Percentiles rank a stretch among this genome's conserved stretches.
phyloP scores from a whole-genome alignment of 2,888 invertebrate species.

The Drosophila peninsularis region DNA sequence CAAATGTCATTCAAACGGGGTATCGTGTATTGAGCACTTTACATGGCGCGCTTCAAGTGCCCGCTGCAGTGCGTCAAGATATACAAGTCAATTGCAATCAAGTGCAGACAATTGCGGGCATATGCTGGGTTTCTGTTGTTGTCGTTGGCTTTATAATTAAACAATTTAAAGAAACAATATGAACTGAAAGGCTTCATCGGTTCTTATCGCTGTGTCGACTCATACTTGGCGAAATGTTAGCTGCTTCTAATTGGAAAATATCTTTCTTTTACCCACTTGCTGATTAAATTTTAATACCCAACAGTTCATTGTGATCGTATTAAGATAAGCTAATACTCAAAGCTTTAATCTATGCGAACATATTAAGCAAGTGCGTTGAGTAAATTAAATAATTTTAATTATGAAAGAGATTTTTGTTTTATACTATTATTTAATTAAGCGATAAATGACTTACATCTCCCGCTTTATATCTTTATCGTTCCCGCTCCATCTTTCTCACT shows the following conservation, averaged over 20 bases:
- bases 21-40: conserved; percentile 8
- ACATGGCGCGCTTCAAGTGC: conserved; percentile 10
- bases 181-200: conserved; percentile 13
- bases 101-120: conserved; percentile 1
- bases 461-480: background rate
- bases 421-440: background rate
- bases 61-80: conserved; percentile 25
- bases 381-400: background rate
- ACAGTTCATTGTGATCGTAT: background rate
- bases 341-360: background rate
- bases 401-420: background rate
- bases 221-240: background rate
- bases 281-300: conserved; percentile 13
- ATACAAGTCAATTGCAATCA: conserved; percentile 27
- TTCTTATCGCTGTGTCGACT: conserved; percentile 10
- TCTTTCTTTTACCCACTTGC: conserved; percentile 10
- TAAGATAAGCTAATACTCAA: background rate
- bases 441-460: background rate
- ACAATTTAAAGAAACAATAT: conserved; percentile 5
- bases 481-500: background rate
- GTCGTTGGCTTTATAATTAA: background rate
- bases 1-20: conserved; percentile 16
- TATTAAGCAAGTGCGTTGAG: background rate
- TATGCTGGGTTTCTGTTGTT: background rate
- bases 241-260: no score